A percentile compares a stretch with the other conserved stretches of the same genome.
Evolutionary conservation across 1,140 invertebrate species (phyloP).

Genomic region (Bathynomus jamesi): DNA sequence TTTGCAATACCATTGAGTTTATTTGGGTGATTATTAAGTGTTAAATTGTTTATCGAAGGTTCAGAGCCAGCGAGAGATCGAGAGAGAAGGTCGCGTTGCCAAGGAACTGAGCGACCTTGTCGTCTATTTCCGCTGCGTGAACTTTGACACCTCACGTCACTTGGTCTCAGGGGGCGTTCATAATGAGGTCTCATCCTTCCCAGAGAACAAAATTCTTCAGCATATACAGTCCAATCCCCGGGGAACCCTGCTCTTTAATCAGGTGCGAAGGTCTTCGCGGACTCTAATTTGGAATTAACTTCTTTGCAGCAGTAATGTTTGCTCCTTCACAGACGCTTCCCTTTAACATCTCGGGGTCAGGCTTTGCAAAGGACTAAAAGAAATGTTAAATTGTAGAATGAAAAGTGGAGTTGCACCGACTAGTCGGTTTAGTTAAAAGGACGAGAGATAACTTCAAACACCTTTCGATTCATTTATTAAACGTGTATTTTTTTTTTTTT

Average conservation of each 20-base stretch:
- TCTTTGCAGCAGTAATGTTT: too few relatives aligned
- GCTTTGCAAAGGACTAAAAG: too few relatives aligned
- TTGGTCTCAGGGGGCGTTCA: constrained; percentile 56
- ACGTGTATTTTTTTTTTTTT: too few relatives aligned
- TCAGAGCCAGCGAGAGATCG: constrained; percentile 60
- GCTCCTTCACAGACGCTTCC: too few relatives aligned
- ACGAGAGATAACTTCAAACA: too few relatives aligned
- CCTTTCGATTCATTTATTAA: too few relatives aligned
- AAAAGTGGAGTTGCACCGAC: too few relatives aligned
- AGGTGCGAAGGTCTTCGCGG: background rate
- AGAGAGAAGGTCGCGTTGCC: constrained; percentile 77
- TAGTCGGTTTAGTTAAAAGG: too few relatives aligned
- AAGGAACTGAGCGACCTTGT: constrained; percentile 95
- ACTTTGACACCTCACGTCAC: constrained; percentile 56
- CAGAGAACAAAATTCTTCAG: constrained; percentile 79
- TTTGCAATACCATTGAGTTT: background rate
- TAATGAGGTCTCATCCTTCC: constrained; percentile 93
- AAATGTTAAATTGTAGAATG: too few relatives aligned
- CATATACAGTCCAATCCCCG: background rate
- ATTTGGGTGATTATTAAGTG: background rate
- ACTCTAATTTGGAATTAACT: too few relatives aligned
- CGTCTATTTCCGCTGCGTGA: constrained; percentile 87
- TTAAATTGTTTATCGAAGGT: constrained; percentile 46
- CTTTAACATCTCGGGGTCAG: too few relatives aligned
- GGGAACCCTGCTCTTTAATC: background rate